Evolutionary conservation across 2,888 invertebrate genomes (phyloP).

Genomic region (Marasmarcha lunaedactyla): DNA sequence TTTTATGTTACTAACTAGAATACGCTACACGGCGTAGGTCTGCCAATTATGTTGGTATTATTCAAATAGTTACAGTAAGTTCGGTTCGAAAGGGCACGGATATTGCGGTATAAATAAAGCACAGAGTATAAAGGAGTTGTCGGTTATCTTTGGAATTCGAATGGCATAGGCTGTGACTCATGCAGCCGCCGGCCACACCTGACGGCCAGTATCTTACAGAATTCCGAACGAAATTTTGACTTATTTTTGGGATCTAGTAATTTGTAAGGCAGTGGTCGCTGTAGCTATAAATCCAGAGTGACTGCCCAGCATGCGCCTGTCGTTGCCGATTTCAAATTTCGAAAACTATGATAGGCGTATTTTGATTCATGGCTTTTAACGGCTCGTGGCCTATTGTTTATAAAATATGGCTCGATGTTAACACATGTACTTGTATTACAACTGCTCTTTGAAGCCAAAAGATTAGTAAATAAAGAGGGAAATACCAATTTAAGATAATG

Average conservation of each 20-base stretch:
- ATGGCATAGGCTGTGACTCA: slow-evolving; percentile 47
- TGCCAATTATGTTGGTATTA: not conserved
- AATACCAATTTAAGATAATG: too few relatives aligned
- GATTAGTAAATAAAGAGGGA: too few relatives aligned
- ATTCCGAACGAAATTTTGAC: slow-evolving; percentile 26
- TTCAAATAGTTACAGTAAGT: not conserved
- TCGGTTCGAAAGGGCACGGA: slow-evolving; percentile 48
- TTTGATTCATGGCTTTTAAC: too few relatives aligned
- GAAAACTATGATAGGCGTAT: too few relatives aligned
- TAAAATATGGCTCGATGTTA: too few relatives aligned
- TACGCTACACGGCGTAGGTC: not conserved
- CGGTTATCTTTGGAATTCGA: slow-evolving; percentile 60
- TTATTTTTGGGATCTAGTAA: not conserved
- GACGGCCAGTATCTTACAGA: slow-evolving; percentile 43
- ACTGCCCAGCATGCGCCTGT: not conserved
- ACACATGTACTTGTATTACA: too few relatives aligned
- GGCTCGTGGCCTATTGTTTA: too few relatives aligned
- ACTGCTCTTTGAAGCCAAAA: too few relatives aligned
- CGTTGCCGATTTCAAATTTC: not conserved
- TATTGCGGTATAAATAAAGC: slow-evolving; percentile 15
- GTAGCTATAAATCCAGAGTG: not conserved
- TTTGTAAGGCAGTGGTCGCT: not conserved
- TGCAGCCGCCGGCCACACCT: slow-evolving; percentile 53
- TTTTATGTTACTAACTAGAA: not conserved
- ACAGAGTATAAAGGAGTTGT: slow-evolving; percentile 51